Evolutionary conservation across 23 tunicate species (phyloP).

Genomic region (Trididemnum miniatum): DNA sequence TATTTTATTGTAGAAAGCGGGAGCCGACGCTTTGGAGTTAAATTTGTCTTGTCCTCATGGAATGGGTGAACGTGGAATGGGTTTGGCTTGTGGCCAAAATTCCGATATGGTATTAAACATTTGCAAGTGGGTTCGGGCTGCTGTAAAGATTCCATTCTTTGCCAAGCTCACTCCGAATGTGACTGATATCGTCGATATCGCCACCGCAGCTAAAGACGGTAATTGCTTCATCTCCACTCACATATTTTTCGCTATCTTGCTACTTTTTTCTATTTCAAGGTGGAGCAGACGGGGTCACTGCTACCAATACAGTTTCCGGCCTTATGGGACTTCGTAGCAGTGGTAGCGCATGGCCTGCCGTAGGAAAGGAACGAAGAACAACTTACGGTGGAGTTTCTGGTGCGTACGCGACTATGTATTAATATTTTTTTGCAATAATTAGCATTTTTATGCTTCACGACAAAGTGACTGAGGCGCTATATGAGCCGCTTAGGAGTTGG

Average conservation of each 20-base stretch:
- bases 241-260: no score
- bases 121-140: conserved; percentile 94
- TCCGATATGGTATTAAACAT: conserved; percentile 91
- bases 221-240: no score
- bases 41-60: conserved; percentile 99
- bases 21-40: conserved; percentile 95
- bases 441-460: neutral
- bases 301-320: conserved; percentile 99
- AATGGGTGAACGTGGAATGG: conserved; percentile 99
- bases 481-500: no score
- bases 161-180: conserved; percentile 99
- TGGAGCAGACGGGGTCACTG: conserved; percentile 99
- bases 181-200: conserved; percentile 85
- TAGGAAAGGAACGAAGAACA: conserved; percentile 74
- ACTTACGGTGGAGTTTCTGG: conserved; percentile 99
- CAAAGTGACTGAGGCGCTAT: no score
- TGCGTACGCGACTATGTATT: neutral
- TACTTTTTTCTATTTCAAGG: conserved; percentile 33
- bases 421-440: neutral
- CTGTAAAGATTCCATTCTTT: conserved; percentile 86
- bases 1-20: conserved; percentile 60
- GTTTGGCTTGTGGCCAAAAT: conserved; percentile 98
- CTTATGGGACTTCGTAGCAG: conserved; percentile 88
- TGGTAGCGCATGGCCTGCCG: conserved; percentile 93
- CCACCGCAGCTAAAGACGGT: conserved; percentile 93